phyloP scores from a whole-genome alignment of 2,113 vertebrate species.

The pig (Sus scrofa) region DNA sequence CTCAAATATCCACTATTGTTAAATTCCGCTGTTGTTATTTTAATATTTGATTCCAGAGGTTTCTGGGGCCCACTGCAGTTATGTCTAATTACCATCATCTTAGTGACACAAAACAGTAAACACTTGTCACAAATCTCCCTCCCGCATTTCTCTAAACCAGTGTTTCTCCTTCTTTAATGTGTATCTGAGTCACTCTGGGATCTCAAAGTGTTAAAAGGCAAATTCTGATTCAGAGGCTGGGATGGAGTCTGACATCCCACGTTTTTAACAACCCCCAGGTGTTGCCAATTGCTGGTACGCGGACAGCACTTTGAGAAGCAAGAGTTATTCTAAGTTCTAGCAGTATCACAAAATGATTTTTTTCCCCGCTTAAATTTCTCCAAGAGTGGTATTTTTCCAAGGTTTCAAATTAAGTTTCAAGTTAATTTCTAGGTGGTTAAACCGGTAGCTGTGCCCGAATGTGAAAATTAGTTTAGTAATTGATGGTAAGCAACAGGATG shows the following conservation, averaged over 20 bases:
- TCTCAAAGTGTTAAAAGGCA: neutral
- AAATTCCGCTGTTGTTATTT: neutral
- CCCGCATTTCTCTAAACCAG: neutral
- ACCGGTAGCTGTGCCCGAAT: slow-evolving; percentile 10
- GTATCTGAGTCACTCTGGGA: neutral
- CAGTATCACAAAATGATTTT: neutral
- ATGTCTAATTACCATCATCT: neutral
- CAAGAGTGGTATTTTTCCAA: slow-evolving; percentile 30
- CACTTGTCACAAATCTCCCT: neutral
- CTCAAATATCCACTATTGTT: neutral
- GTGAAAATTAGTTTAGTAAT: neutral
- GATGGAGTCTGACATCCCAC: neutral
- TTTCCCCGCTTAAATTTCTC: neutral
- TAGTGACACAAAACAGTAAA: neutral
- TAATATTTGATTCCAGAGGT: neutral
- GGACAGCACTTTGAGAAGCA: neutral
- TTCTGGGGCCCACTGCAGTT: neutral
- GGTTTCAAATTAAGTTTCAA: slow-evolving; percentile 17
- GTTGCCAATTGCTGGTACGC: neutral
- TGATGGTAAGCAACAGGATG: neutral
- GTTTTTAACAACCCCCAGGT: neutral
- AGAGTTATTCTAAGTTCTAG: neutral
- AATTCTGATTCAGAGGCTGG: neutral
- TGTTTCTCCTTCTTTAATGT: neutral
- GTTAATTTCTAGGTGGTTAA: slow-evolving; percentile 30